Base-by-base conservation (phyloP, 1,140 invertebrate species). In the Macrocentrus cingulum region DNA sequence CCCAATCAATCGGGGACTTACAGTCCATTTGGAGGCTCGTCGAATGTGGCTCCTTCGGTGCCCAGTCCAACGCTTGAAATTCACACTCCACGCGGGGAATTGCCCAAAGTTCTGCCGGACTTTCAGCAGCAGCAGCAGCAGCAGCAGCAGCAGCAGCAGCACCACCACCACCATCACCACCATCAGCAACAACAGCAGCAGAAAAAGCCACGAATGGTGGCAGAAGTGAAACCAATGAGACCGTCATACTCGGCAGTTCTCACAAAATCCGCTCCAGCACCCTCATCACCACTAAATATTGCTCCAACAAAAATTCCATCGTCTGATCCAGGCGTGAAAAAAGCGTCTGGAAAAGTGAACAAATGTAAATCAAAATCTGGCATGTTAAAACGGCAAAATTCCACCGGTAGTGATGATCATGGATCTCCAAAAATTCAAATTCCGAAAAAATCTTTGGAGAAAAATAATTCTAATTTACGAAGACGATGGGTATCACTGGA, bases 221-320 rank as follows among this genome's bases (percentile, higher is more conserved):
- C 89, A 19, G 90, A 91, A 80, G 90, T 92, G 0, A 91, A 90
- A 67, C 90, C 90, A 2, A 91, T 92, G 89, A 80, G 90, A 52
- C 89, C 89, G 16, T 87, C 87, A 18, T 92, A 92, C 71, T 92
- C 91, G 1, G 90, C 91, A 77, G 89, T 92, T 7, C 65, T 92
- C 9, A 86, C 87, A 11, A 91, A 92, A 74, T 87, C 85, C 45
- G 80, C 78, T 16, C 63, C 71, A 19, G 71, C 75, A 20, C 34
- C 50, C 5, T 41, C 50, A 41, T 58, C 39, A 11, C 48, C 48
- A 8, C 22, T 58, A 2, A 58, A 58, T 34, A 13, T 36, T 19
- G 16, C 34, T 34, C 36, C 65, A 4, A 57, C 56, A 11, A 81
- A 74, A 69, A n/a, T n/a, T n/a, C 60, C 79, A 62, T 67, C 78